These are phyloP conservation scores for Rhopalosiphum padi DNA, from an alignment of 1,140 invertebrate species.

Conservation along the genomic window DNA sequence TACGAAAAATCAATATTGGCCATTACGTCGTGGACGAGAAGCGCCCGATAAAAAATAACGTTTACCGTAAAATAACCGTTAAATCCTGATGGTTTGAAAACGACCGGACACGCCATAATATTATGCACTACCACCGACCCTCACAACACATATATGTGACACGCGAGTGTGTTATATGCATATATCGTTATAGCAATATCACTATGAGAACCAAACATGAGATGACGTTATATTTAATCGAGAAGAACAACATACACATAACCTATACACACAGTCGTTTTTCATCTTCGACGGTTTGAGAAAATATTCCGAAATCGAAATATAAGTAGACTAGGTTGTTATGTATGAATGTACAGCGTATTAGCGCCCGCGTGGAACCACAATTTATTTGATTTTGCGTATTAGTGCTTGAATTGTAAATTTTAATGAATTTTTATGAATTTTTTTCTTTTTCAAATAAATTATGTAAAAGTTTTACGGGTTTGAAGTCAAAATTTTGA, in stretches of 20 bases:
- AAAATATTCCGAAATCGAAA: too few species aligned
- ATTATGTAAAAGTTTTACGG: not conserved
- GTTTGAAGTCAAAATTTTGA: too few species aligned
- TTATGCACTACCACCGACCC: not conserved
- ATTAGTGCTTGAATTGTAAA: not conserved
- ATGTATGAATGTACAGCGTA: not conserved
- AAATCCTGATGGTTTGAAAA: not conserved
- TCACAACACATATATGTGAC: not conserved
- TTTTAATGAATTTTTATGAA: not conserved
- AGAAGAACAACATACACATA: not conserved
- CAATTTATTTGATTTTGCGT: not conserved
- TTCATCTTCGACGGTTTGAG: too few species aligned
- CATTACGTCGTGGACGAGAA: not conserved
- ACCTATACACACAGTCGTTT: too few species aligned
- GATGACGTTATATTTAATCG: not conserved
- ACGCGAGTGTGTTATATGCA: not conserved
- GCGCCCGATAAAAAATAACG: not conserved
- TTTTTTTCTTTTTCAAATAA: not conserved
- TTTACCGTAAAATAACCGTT: not conserved
- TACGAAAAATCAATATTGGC: not conserved
- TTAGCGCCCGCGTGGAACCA: rapidly evolving
- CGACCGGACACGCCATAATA: not conserved
- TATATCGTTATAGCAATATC: not conserved
- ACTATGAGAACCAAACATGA: not conserved
- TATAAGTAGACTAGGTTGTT: not conserved